Percentiles rank a stretch among this genome's conserved stretches.
Evolutionary conservation across 1,140 invertebrate species (phyloP).

Genomic region (Drosophila dunni): DNA sequence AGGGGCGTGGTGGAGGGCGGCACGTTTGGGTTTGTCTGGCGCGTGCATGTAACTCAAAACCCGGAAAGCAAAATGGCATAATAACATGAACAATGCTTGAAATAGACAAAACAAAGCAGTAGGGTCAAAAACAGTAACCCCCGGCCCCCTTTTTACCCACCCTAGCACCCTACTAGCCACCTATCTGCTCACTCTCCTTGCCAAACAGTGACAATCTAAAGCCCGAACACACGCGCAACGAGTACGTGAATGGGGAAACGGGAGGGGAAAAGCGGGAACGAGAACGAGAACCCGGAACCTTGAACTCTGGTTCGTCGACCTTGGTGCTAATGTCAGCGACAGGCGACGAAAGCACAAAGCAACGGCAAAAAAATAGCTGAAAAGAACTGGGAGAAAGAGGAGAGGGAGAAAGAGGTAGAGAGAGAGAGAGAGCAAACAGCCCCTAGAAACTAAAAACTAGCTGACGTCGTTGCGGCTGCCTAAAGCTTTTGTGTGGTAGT

Average conservation of each 20-base stretch:
- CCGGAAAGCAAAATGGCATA: slow-evolving; percentile 75
- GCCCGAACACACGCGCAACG: slow-evolving; percentile 55
- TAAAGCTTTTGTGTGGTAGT: slow-evolving; percentile 32
- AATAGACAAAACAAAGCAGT: slow-evolving; percentile 45
- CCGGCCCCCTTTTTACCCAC: not conserved
- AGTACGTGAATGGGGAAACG: not conserved
- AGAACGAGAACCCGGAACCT: slow-evolving; percentile 60
- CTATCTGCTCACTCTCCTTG: not conserved
- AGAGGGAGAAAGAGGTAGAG: not conserved
- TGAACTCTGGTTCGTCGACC: slow-evolving; percentile 89
- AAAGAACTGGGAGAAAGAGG: slow-evolving; percentile 24
- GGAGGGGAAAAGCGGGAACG: not conserved
- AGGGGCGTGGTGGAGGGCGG: not conserved
- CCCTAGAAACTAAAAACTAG: slow-evolving; percentile 69
- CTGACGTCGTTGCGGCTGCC: slow-evolving; percentile 41
- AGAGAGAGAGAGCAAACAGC: slow-evolving; percentile 15
- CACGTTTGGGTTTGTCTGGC: slow-evolving; percentile 68
- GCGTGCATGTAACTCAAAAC: slow-evolving; percentile 76
- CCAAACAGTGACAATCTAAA: slow-evolving; percentile 18
- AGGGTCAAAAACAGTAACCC: slow-evolving; percentile 14
- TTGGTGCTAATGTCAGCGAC: slow-evolving; percentile 78
- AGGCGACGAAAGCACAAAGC: slow-evolving; percentile 43
- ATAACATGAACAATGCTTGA: slow-evolving; percentile 67
- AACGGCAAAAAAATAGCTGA: slow-evolving; percentile 5
- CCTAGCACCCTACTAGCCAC: not conserved